A percentile compares a stretch with the other conserved stretches of the same genome.
phyloP scores from a whole-genome alignment of 2,888 invertebrate species.

The Hofmannophila pseudospretella region DNA sequence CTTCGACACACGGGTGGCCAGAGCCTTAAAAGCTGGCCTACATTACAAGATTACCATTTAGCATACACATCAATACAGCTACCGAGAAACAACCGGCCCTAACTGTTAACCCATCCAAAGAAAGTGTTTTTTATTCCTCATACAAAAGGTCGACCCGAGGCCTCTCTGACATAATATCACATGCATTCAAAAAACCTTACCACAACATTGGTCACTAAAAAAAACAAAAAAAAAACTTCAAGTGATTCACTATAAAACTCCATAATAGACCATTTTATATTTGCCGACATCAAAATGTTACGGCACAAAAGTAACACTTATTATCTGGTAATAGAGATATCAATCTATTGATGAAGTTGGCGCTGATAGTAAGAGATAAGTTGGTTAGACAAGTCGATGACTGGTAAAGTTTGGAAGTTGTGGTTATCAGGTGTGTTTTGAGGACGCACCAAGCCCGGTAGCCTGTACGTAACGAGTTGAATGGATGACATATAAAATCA shows the following conservation, averaged over 20 bases:
- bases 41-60: slow-evolving; percentile 1
- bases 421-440: slow-evolving; percentile 33
- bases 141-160: slow-evolving; percentile 36
- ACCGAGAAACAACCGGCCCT: slow-evolving; percentile 12
- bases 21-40: slow-evolving; percentile 13
- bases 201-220: slow-evolving; percentile 24
- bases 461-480: slow-evolving; percentile 54
- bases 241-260: slow-evolving; percentile 61
- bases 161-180: slow-evolving; percentile 66
- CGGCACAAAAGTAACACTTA: slow-evolving; percentile 22
- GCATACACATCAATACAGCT: slow-evolving; percentile 8
- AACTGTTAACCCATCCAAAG: slow-evolving; percentile 50
- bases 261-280: slow-evolving; percentile 22
- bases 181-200: slow-evolving; percentile 46
- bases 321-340: slow-evolving; percentile 23
- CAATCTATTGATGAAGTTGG: slow-evolving; percentile 11
- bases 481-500: slow-evolving; percentile 54
- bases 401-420: slow-evolving; percentile 40
- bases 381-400: slow-evolving; percentile 31
- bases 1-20: neutral
- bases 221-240: slow-evolving; percentile 33
- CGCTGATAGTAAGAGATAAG: slow-evolving; percentile 12
- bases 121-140: slow-evolving; percentile 45
- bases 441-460: slow-evolving; percentile 54
- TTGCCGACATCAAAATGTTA: slow-evolving; percentile 8